These are phyloP conservation scores for Streptopelia turtur DNA, from an alignment of 2,797 vertebrate species.

Conservation along the genomic window DNA sequence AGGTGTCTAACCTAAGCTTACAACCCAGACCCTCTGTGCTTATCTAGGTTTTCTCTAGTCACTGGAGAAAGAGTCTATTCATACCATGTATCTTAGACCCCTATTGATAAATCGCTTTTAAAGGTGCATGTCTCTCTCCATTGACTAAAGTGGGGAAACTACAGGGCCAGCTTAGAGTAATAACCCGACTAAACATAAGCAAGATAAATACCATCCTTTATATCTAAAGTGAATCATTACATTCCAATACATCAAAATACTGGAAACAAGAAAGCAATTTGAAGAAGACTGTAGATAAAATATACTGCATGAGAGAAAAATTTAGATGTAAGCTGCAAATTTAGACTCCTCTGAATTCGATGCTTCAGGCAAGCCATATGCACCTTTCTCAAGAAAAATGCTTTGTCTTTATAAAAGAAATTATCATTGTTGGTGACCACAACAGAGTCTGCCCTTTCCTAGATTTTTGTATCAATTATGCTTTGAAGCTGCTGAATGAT, in stretches of 20 bases:
- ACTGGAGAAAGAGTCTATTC: neutral
- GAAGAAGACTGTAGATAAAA: neutral
- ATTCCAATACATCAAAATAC: neutral
- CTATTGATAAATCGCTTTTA: neutral
- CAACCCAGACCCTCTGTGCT: neutral
- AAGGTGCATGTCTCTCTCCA: neutral
- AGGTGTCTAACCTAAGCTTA: neutral
- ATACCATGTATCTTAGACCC: no score
- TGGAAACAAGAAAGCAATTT: neutral
- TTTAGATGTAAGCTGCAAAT: neutral
- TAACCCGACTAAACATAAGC: rapidly evolving
- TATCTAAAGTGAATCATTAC: neutral
- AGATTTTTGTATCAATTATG: neutral
- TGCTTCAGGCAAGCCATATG: neutral
- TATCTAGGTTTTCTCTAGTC: neutral
- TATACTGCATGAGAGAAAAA: neutral
- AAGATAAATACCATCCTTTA: neutral
- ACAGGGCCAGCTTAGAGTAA: neutral
- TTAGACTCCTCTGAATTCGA: neutral
- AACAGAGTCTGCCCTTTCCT: neutral
- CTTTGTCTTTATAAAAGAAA: neutral
- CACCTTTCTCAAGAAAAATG: neutral
- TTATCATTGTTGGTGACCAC: neutral
- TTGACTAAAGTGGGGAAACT: neutral
- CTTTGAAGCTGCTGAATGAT: constrained; percentile 1